A percentile compares a stretch with the other conserved stretches of the same genome.
Evolutionary conservation across 2,113 vertebrate genomes (phyloP).

Genomic region (Elgaria multicarinata): DNA sequence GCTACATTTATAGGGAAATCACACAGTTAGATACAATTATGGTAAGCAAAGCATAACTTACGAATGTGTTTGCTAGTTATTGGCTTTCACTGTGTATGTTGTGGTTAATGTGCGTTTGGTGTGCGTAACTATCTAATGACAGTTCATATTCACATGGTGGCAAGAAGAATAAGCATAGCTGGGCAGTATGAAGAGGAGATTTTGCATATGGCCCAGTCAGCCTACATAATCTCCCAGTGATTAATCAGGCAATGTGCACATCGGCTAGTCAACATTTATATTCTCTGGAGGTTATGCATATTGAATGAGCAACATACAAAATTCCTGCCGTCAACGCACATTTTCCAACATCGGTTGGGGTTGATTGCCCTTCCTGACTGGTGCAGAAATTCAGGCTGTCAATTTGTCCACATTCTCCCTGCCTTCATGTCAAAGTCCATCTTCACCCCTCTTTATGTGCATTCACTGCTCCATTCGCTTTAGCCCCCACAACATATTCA

Average conservation of each 20-base stretch:
- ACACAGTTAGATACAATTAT: conserved; percentile 6
- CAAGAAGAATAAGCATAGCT: neutral
- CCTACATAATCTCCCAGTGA: neutral
- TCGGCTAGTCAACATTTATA: neutral
- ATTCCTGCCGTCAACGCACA: neutral
- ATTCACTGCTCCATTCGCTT: neutral
- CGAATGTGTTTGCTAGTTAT: neutral
- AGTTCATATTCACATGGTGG: neutral
- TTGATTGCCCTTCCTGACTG: neutral
- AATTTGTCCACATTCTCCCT: neutral
- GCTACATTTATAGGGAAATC: conserved; percentile 24
- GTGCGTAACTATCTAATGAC: neutral
- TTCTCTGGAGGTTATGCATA: neutral
- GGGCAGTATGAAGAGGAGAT: neutral
- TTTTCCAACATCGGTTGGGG: neutral
- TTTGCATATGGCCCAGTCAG: neutral
- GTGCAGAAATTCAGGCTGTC: neutral
- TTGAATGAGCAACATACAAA: neutral
- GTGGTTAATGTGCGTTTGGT: neutral
- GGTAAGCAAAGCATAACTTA: conserved; percentile 10
- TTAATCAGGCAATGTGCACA: neutral
- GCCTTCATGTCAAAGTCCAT: neutral
- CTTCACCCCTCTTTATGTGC: neutral
- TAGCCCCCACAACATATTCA: neutral
- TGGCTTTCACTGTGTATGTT: neutral